These are phyloP conservation scores for Sphenopsis melanotis DNA, from an alignment of 2,797 vertebrate genomes.

Conservation along the genomic window DNA sequence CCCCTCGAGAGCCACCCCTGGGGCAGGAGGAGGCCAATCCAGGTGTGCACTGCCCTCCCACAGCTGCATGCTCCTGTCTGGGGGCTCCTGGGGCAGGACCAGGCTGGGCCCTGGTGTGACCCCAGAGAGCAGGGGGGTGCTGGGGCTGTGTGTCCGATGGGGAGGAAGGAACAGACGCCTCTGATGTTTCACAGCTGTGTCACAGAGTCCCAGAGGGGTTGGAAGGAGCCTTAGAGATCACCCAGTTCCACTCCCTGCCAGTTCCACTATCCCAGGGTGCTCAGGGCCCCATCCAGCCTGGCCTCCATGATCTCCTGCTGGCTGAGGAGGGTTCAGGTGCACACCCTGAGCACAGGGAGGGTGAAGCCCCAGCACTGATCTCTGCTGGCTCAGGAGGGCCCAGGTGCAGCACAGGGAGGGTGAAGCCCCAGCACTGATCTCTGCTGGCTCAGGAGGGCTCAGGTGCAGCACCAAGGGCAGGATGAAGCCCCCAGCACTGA, in stretches of 20 bases:
- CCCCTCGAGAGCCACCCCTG: not conserved
- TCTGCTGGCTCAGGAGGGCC: not conserved
- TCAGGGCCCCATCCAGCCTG: not conserved
- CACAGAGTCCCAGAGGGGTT: not conserved
- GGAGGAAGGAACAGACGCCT: not conserved
- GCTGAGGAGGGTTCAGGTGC: not conserved
- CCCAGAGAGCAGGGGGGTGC: not conserved
- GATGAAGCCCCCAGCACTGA: too few species aligned
- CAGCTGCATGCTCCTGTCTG: constrained; percentile 50
- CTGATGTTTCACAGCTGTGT: not conserved
- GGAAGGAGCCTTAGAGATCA: not conserved
- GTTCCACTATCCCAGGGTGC: not conserved
- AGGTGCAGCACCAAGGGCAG: too few species aligned
- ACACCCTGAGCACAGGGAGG: not conserved
- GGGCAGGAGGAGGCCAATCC: constrained; percentile 53
- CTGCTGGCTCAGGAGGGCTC: not conserved
- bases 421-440: not conserved
- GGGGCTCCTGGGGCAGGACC: not conserved
- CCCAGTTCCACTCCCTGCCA: not conserved
- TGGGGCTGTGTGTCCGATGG: not conserved
- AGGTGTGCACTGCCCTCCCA: constrained; percentile 54
- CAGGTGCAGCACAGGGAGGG: too few species aligned
- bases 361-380: not conserved
- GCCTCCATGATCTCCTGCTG: not conserved
- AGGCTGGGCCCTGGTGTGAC: not conserved